These are phyloP conservation scores for Aplysina aerophoba DNA, from an alignment of 37 sponge, comb jelly and placozoan genomes.

Conservation along the genomic window DNA sequence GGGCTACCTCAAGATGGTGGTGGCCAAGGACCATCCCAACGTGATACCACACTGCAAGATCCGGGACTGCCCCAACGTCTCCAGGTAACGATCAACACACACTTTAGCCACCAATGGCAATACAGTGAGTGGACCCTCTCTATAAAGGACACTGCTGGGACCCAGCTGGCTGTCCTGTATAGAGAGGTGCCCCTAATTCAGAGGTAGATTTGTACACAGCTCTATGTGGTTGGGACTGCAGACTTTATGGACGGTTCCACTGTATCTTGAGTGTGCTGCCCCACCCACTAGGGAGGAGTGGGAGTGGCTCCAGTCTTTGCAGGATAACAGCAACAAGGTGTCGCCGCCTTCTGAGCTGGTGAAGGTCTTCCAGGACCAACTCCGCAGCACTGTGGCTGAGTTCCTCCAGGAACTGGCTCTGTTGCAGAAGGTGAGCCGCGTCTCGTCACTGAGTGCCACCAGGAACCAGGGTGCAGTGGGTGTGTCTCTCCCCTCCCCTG, in stretches of 20 bases:
- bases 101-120: too few relatives aligned
- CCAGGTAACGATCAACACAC: slow-evolving; percentile 28
- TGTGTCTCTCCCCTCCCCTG: neutral
- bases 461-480: neutral
- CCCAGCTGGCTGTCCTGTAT: too few relatives aligned
- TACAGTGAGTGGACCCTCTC: too few relatives aligned
- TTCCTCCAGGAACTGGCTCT: slow-evolving; percentile 12
- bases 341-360: neutral
- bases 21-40: slow-evolving; percentile 60
- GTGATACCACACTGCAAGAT: slow-evolving; percentile 73
- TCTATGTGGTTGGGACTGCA: too few relatives aligned
- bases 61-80: slow-evolving; percentile 75
- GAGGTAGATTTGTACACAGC: too few relatives aligned
- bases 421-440: neutral
- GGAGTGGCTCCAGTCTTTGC: slow-evolving; percentile 62
- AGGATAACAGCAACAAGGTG: neutral
- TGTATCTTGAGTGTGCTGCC: neutral
- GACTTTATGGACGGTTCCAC: too few relatives aligned
- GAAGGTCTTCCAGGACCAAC: slow-evolving; percentile 22
- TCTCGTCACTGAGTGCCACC: too few relatives aligned
- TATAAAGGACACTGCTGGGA: too few relatives aligned
- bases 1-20: slow-evolving; percentile 70
- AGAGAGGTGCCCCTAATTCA: too few relatives aligned
- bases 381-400: neutral
- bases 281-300: slow-evolving; percentile 81